A percentile compares a stretch with the other conserved stretches of the same genome.
phyloP scores from a whole-genome alignment of 2,113 vertebrate species.

The Hemiscyllium ocellatum region DNA sequence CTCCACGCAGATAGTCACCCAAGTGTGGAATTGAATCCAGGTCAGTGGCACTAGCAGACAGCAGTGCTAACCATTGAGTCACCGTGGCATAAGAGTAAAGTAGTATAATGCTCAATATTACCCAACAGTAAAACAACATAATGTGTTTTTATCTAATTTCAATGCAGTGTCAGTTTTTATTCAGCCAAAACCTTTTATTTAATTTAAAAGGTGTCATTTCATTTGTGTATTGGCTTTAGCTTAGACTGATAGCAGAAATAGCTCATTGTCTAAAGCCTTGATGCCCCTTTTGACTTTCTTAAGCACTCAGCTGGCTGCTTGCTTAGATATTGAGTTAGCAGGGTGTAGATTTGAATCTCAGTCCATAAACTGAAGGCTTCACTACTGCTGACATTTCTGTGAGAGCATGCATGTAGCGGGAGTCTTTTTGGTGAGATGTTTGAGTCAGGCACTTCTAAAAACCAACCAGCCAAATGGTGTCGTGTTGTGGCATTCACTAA shows the following conservation, averaged over 20 bases:
- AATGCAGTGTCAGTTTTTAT: not conserved
- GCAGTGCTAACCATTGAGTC: too few relatives aligned
- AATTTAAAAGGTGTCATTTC: not conserved
- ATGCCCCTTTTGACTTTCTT: not conserved
- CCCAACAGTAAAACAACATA: not conserved
- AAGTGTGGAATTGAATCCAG: too few relatives aligned
- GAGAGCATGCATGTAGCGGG: not conserved
- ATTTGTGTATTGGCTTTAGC: not conserved
- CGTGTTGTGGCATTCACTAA: too few relatives aligned
- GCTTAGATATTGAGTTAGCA: not conserved
- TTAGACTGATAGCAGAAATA: not conserved
- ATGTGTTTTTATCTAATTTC: not conserved
- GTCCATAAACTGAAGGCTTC: not conserved
- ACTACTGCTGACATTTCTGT: not conserved
- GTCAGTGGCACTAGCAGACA: too few relatives aligned
- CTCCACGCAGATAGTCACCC: too few relatives aligned
- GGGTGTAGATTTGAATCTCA: not conserved
- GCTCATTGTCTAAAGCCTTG: not conserved
- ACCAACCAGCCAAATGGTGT: not conserved
- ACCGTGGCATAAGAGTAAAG: not conserved
- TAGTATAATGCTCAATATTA: not conserved
- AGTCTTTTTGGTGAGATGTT: not conserved
- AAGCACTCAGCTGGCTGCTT: not conserved
- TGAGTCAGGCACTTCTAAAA: not conserved
- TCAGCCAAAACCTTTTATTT: not conserved